phyloP scores from a whole-genome alignment of 2,888 invertebrate genomes.

The Mythimna lalbum region DNA sequence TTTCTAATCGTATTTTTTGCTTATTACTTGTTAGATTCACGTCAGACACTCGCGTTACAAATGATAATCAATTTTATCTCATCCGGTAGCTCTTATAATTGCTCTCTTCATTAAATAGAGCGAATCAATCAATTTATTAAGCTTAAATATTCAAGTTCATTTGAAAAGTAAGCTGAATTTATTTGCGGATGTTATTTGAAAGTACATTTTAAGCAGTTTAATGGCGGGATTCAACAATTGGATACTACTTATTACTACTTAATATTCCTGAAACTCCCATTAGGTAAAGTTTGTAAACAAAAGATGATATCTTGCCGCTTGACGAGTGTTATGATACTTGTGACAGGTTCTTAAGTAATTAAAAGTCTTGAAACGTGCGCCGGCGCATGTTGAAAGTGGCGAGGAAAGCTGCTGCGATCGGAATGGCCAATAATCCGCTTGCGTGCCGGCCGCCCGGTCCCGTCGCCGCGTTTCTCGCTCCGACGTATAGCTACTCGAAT shows the following conservation, averaged over 20 bases:
- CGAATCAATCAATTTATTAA: conserved; percentile 69
- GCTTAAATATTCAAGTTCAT: conserved; percentile 69
- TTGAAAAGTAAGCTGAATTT: conserved; percentile 40
- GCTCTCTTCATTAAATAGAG: conserved; percentile 78
- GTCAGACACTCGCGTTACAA: conserved; percentile 55
- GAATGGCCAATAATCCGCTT: conserved; percentile 83
- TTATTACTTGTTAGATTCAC: conserved; percentile 53
- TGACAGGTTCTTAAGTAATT: conserved; percentile 80
- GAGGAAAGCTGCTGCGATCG: conserved; percentile 85
- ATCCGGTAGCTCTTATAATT: conserved; percentile 76
- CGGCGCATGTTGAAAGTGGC: conserved; percentile 84
- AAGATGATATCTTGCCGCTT: conserved; percentile 50
- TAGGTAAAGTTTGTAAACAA: conserved; percentile 58
- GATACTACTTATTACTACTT: too few species aligned
- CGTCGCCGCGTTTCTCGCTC: conserved; percentile 65
- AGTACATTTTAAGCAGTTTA: background rate
- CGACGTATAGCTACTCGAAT: conserved; percentile 37
- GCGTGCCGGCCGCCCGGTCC: conserved; percentile 73
- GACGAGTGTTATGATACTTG: conserved; percentile 57
- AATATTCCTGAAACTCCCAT: conserved; percentile 7
- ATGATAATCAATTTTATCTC: conserved; percentile 70
- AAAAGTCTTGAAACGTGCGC: conserved; percentile 82
- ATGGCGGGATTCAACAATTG: background rate
- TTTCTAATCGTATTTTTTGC: conserved; percentile 59
- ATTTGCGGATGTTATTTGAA: conserved; percentile 15